Evolutionary conservation across 2,797 vertebrate species (phyloP).

Genomic region (Rhinoraja longicauda): DNA sequence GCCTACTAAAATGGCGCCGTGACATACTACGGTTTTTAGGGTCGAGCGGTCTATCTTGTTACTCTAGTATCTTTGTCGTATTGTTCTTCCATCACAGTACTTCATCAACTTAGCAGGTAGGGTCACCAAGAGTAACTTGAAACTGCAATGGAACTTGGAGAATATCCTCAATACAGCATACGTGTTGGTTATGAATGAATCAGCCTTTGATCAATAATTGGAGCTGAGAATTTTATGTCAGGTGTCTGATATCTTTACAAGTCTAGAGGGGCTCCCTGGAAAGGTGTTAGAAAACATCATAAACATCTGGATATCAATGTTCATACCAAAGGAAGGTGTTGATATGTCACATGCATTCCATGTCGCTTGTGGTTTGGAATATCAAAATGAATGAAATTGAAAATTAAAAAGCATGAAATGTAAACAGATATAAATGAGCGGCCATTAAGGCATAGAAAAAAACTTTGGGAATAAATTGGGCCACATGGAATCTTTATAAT

Average conservation of each 20-base stretch:
- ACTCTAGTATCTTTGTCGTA: too few species aligned
- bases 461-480: neutral
- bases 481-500: neutral
- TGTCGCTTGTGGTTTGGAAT: neutral
- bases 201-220: neutral
- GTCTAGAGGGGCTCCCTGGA: neutral
- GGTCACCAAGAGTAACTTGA: neutral
- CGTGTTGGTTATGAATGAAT: neutral
- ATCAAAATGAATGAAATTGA: neutral
- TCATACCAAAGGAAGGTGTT: neutral
- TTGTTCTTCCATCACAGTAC: neutral
- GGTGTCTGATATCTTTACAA: neutral
- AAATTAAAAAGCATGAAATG: neutral
- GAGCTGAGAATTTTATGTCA: neutral
- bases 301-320: neutral
- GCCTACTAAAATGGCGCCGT: too few species aligned
- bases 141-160: neutral
- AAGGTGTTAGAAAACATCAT: neutral
- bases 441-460: neutral
- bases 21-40: too few species aligned
- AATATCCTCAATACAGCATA: neutral
- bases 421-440: neutral
- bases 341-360: neutral
- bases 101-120: neutral
- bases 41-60: too few species aligned